These are phyloP conservation scores for Corythoichthys haematopterus DNA, from an alignment of 2,113 vertebrate genomes.

Conservation along the genomic window DNA sequence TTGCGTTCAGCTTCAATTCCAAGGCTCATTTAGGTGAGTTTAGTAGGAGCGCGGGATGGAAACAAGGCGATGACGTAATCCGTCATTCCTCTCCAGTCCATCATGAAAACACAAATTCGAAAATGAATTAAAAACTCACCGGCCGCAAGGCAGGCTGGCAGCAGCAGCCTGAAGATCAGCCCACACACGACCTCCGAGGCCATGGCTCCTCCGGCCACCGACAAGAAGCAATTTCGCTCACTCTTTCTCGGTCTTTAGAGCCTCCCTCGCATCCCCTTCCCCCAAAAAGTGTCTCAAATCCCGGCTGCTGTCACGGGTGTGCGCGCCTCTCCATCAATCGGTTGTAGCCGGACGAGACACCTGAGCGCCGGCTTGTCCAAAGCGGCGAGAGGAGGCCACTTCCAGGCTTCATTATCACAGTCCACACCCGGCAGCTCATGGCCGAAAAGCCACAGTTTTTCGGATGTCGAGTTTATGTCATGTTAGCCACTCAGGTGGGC, in stretches of 20 bases:
- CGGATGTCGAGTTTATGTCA: not conserved
- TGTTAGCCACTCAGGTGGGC: slow-evolving; percentile 21
- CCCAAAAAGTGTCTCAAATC: slow-evolving; percentile 39
- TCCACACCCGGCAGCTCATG: not conserved
- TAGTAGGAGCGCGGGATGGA: not conserved
- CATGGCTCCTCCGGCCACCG: slow-evolving; percentile 67
- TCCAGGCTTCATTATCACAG: slow-evolving; percentile 19
- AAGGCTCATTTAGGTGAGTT: not conserved
- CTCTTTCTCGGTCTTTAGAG: slow-evolving; percentile 1
- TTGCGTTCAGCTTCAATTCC: not conserved
- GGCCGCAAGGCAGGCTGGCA: slow-evolving; percentile 87
- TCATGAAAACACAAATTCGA: not conserved
- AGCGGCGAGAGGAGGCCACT: slow-evolving; percentile 21
- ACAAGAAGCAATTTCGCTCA: not conserved
- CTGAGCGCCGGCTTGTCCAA: slow-evolving; percentile 49
- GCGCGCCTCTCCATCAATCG: slow-evolving; percentile 46
- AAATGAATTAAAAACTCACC: slow-evolving; percentile 71
- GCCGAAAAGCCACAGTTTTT: not conserved
- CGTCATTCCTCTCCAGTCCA: not conserved
- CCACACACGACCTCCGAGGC: slow-evolving; percentile 93
- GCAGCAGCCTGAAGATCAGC: slow-evolving; percentile 88
- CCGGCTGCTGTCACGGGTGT: slow-evolving; percentile 50
- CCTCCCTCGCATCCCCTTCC: slow-evolving; percentile 32
- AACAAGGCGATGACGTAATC: not conserved
- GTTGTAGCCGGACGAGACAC: slow-evolving; percentile 30